phyloP scores from a whole-genome alignment of 2,797 vertebrate species.

The Sebastes matsubarae region DNA sequence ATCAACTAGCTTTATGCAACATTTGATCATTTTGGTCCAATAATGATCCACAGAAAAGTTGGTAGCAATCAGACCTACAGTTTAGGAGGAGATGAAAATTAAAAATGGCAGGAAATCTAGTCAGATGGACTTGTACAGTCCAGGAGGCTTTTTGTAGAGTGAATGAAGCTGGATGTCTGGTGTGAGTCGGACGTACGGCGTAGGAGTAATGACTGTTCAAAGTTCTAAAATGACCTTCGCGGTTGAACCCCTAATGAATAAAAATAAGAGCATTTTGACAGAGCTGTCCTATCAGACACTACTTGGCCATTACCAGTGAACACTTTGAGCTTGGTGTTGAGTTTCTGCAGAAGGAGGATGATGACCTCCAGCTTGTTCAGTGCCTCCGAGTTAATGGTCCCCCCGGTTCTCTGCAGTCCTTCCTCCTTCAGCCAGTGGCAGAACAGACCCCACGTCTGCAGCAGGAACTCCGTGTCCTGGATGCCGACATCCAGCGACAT shows the following conservation, averaged over 20 bases:
- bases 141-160: too few species aligned
- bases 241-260: not conserved
- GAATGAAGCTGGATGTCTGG: too few species aligned
- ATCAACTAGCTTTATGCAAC: too few species aligned
- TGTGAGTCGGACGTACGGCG: too few species aligned
- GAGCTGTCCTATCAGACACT: not conserved
- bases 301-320: constrained; percentile 75
- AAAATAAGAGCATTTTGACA: not conserved
- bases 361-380: constrained; percentile 93
- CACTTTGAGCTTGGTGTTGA: constrained; percentile 93
- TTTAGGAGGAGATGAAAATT: too few species aligned
- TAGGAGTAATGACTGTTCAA: not conserved
- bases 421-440: constrained; percentile 87
- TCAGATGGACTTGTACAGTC: too few species aligned
- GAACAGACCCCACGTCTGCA: constrained; percentile 94
- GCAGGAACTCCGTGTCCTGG: constrained; percentile 90
- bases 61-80: too few species aligned
- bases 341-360: constrained; percentile 89
- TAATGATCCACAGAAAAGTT: too few species aligned
- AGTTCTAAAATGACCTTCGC: not conserved
- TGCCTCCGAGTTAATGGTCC: constrained; percentile 85
- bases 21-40: too few species aligned
- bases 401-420: constrained; percentile 82
- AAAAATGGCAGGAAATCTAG: too few species aligned
- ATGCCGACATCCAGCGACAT: constrained; percentile 87